These are phyloP conservation scores for Aporophyla nigra DNA, from an alignment of 2,888 invertebrate genomes.

Conservation along the genomic window DNA sequence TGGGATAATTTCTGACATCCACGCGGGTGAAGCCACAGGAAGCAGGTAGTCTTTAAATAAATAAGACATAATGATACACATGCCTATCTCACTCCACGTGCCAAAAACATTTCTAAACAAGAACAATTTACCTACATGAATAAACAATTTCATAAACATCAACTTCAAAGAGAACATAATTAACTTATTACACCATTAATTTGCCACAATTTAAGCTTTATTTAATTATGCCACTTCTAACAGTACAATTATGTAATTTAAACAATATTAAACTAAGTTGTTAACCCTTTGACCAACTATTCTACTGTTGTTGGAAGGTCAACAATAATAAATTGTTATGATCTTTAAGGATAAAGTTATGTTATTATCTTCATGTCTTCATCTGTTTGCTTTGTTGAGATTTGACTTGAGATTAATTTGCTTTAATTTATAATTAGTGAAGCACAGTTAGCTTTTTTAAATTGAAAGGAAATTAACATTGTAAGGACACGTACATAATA, in stretches of 20 bases:
- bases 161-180: conserved; percentile 30
- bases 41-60: background rate
- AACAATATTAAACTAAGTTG: conserved; percentile 42
- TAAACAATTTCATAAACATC: conserved; percentile 27
- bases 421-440: too few relatives aligned
- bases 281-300: conserved; percentile 44
- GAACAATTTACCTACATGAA: conserved; percentile 11
- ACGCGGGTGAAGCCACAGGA: too few relatives aligned
- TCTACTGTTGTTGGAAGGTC: conserved; percentile 22
- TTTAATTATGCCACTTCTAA: conserved; percentile 26
- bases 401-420: background rate
- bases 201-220: conserved; percentile 21
- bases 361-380: conserved; percentile 7
- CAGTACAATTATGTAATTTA: conserved; percentile 40
- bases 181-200: conserved; percentile 29
- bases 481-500: too few relatives aligned
- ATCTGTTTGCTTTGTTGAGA: conserved; percentile 12
- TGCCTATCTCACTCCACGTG: background rate
- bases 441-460: too few relatives aligned
- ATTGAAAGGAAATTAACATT: too few relatives aligned
- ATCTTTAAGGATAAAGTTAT: conserved; percentile 10
- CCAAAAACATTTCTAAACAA: background rate
- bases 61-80: background rate
- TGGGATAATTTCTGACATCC: too few relatives aligned
- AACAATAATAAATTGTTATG: conserved; percentile 19